These are phyloP conservation scores for Drosophila helvetica DNA, from an alignment of 2,888 invertebrate species.

Conservation along the genomic window DNA sequence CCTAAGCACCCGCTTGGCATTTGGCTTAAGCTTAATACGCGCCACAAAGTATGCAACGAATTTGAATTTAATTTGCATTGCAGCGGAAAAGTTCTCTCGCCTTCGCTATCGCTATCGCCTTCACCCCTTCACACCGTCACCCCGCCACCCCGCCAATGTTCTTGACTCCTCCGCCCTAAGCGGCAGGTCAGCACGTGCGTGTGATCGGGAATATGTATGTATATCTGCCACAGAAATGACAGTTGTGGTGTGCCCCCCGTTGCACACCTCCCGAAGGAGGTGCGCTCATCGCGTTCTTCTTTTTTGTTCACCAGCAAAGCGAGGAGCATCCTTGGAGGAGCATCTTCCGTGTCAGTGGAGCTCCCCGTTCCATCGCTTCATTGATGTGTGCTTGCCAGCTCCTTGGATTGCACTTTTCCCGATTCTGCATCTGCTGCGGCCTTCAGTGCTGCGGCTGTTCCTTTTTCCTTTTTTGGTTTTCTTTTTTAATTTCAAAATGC, in stretches of 20 bases:
- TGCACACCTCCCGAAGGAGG: no score
- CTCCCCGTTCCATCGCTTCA: slow-evolving; percentile 2
- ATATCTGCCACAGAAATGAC: no score
- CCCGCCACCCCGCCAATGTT: no score
- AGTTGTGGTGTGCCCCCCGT: no score
- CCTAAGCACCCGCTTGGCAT: background rate
- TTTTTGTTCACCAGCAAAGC: no score
- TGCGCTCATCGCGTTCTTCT: no score
- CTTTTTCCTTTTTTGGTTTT: slow-evolving; percentile 10
- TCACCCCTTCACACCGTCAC: no score
- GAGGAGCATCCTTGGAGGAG: background rate
- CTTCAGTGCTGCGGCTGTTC: slow-evolving; percentile 5
- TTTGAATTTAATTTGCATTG: slow-evolving; percentile 38
- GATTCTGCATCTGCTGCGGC: slow-evolving; percentile 5
- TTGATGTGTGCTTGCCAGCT: slow-evolving; percentile 14
- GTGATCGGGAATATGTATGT: no score
- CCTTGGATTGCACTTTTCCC: slow-evolving; percentile 22
- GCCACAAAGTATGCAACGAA: slow-evolving; percentile 40
- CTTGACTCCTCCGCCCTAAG: no score
- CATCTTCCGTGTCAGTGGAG: slow-evolving; percentile 32
- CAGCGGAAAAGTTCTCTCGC: slow-evolving; percentile 1
- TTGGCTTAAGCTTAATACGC: slow-evolving; percentile 36
- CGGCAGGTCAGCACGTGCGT: no score
- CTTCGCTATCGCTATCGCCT: no score
- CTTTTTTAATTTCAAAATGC: slow-evolving; percentile 72